These are phyloP conservation scores for Caenorhabditis plicata DNA, from an alignment of 2,888 invertebrate genomes.

Conservation along the genomic window DNA sequence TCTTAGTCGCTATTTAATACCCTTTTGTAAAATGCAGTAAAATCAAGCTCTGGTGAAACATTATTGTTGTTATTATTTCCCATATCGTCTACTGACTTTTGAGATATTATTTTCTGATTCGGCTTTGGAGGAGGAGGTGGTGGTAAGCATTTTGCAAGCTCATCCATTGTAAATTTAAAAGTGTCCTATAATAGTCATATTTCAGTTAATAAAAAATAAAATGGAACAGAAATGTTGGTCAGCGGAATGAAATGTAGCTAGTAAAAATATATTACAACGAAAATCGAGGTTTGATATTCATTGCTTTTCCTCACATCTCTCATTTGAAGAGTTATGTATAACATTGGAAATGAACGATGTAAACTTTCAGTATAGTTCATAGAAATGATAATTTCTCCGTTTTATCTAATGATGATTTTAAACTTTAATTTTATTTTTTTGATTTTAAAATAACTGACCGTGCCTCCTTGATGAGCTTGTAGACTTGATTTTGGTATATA, in stretches of 20 bases:
- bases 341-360: constrained; percentile 19
- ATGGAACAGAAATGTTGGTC: not conserved
- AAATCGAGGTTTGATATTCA: no score
- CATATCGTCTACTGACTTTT: constrained; percentile 30
- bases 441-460: constrained; percentile 37
- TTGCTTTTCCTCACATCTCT: no score
- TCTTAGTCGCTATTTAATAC: constrained; percentile 14
- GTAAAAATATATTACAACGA: not conserved
- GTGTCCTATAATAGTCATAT: constrained; percentile 28
- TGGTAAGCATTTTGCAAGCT: constrained; percentile 47
- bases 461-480: constrained; percentile 51
- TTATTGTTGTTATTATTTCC: constrained; percentile 21
- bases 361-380: constrained; percentile 13
- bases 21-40: constrained; percentile 30
- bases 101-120: constrained; percentile 20
- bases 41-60: constrained; percentile 20
- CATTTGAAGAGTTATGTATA: constrained; percentile 3
- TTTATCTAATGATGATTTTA: not conserved
- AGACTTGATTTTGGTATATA: constrained; percentile 43
- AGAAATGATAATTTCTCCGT: not conserved
- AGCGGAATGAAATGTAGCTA: not conserved
- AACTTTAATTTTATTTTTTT: not conserved
- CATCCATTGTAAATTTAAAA: constrained; percentile 50
- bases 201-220: not conserved
- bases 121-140: constrained; percentile 33